These are phyloP conservation scores for Notothenia coriiceps DNA, from an alignment of 2,113 vertebrate genomes.

Conservation along the genomic window DNA sequence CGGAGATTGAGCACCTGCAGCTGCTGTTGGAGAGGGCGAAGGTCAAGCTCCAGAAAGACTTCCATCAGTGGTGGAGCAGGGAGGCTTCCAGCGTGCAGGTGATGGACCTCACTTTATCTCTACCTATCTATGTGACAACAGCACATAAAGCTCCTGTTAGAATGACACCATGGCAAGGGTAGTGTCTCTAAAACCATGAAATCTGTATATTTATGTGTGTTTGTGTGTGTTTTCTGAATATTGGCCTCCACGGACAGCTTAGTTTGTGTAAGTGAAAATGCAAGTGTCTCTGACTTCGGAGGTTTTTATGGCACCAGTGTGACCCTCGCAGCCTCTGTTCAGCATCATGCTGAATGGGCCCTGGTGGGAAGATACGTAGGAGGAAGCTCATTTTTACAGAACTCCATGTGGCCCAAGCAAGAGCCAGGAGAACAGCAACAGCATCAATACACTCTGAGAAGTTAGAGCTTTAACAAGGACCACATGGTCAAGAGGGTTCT, in stretches of 20 bases:
- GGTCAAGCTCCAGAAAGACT: slow-evolving; percentile 92
- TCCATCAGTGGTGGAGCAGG: slow-evolving; percentile 91
- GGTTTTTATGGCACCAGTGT: slow-evolving; percentile 46
- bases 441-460: slow-evolving; percentile 21
- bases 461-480: slow-evolving; percentile 37
- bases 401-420: slow-evolving; percentile 37
- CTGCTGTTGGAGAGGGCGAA: slow-evolving; percentile 89
- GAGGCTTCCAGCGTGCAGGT: slow-evolving; percentile 87
- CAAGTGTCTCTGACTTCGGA: slow-evolving; percentile 40
- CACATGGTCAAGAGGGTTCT: slow-evolving; percentile 35
- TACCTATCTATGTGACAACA: slow-evolving; percentile 43
- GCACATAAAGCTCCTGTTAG: slow-evolving; percentile 40
- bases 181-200: slow-evolving; percentile 18
- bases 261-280: slow-evolving; percentile 17
- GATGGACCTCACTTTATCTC: slow-evolving; percentile 31
- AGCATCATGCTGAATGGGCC: slow-evolving; percentile 43
- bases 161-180: slow-evolving; percentile 2
- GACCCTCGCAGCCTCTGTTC: slow-evolving; percentile 54
- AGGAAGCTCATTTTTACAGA: slow-evolving; percentile 31
- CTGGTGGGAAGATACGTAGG: slow-evolving; percentile 45
- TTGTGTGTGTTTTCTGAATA: slow-evolving; percentile 20
- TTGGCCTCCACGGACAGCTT: slow-evolving; percentile 20
- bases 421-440: slow-evolving; percentile 37
- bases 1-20: slow-evolving; percentile 95
- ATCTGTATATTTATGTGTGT: slow-evolving; percentile 35